These are phyloP conservation scores for Lasioglossum villosulum DNA, from an alignment of 2,888 invertebrate genomes.

Conservation along the genomic window DNA sequence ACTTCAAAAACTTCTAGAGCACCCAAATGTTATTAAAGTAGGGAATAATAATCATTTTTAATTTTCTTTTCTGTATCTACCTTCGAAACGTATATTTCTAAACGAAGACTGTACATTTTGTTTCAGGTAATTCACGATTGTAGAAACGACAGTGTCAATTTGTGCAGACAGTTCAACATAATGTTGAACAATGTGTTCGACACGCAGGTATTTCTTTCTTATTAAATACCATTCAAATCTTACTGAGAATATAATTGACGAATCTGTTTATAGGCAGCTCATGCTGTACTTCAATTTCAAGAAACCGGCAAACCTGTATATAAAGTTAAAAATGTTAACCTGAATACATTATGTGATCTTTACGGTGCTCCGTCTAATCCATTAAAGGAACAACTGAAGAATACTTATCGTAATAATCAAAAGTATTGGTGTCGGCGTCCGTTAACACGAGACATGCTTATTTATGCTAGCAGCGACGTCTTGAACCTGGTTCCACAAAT, in stretches of 20 bases:
- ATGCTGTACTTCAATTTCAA: constrained; percentile 95
- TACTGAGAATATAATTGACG: constrained; percentile 14
- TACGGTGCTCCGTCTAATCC: constrained; percentile 95
- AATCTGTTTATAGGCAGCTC: constrained; percentile 88
- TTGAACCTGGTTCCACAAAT: constrained; percentile 93
- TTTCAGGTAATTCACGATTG: constrained; percentile 94
- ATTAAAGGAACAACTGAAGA: constrained; percentile 95
- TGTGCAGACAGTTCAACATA: constrained; percentile 94
- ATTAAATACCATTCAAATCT: neutral
- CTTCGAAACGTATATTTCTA: constrained; percentile 13
- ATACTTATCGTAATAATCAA: constrained; percentile 93
- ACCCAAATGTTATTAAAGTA: constrained; percentile 92
- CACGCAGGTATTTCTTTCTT: constrained; percentile 88
- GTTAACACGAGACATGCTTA: constrained; percentile 94
- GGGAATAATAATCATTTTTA: constrained; percentile 15
- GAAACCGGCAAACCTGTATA: constrained; percentile 96
- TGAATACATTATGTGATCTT: constrained; percentile 95
- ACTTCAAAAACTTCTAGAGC: constrained; percentile 92
- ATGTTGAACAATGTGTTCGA: constrained; percentile 94
- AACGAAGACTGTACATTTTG: constrained; percentile 44
- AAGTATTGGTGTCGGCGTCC: constrained; percentile 96
- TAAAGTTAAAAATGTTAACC: constrained; percentile 96
- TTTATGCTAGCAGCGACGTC: constrained; percentile 96
- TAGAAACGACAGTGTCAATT: constrained; percentile 94
- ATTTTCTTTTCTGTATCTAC: neutral